Conservation (phyloP, 2,797 vertebrate species). For the Chiloscyllium punctatum region DNA sequence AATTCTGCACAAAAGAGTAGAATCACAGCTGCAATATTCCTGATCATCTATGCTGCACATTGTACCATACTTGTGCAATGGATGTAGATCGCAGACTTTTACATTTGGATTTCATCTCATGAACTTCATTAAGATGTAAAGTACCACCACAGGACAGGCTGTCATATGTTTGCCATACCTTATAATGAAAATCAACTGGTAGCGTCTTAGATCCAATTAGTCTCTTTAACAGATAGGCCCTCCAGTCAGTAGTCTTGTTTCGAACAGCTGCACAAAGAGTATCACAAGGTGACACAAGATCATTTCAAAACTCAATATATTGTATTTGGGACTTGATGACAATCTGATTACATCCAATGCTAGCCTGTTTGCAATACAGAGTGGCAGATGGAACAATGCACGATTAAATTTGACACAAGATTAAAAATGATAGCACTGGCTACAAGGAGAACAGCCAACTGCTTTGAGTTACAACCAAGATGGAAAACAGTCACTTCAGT, state of each 20-base stretch:
- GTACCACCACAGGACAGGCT: neutral
- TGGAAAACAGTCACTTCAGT: too few relatives aligned
- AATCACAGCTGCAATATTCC: too few relatives aligned
- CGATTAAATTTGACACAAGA: neutral
- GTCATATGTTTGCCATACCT: constrained; percentile 57
- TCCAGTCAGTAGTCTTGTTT: constrained; percentile 75
- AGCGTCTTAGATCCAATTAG: constrained; percentile 80
- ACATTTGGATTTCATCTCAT: neutral
- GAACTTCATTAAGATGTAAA: neutral
- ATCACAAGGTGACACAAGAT: neutral
- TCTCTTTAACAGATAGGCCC: constrained; percentile 81
- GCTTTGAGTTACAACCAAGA: too few relatives aligned
- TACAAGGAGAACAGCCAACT: neutral
- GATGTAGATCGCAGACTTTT: neutral
- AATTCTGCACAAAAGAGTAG: too few relatives aligned
- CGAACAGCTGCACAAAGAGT: constrained; percentile 54
- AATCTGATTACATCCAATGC: neutral
- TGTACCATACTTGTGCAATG: too few relatives aligned
- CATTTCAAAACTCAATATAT: neutral
- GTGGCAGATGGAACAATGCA: constrained; percentile 46
- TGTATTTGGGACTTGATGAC: neutral
- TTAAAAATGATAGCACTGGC: neutral
- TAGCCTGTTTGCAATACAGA: neutral
- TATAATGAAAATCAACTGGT: constrained; percentile 88
- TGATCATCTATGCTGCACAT: too few relatives aligned